Base-by-base conservation (phyloP, 2,113 vertebrate species). In the Hippocampus guttulatus region DNA sequence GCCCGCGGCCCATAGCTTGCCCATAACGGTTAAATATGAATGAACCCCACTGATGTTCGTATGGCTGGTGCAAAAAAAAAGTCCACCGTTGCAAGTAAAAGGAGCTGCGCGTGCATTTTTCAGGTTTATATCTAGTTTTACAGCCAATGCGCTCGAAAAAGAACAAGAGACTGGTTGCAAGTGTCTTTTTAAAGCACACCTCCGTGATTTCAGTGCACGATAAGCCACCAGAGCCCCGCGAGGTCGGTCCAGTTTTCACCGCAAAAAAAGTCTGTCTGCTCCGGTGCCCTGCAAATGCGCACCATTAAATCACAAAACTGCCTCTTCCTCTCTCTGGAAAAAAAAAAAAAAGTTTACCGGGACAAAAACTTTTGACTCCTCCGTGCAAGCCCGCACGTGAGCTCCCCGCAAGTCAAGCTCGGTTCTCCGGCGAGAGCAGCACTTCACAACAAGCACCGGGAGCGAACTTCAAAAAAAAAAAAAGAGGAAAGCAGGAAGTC, bases 291-390 rank as follows among this genome's bases (percentile, higher is more conserved):
- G 27, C 58, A 61, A 61, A 61, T 33, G 8, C 27, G 25, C 27
- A 61, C 15, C 27, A 18, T 30, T 30, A 25, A 16, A 15, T 8
- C 7, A 0, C 27, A 61, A 61, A 30, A 61, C 27, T 3, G 27
- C 12, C 8, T 54, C 52, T 21, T 21, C 52, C 21, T 14, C 52
- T 54, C 52, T n/a, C 7, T 18, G 27, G 5, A 33, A 33, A 33
- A 38, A 38, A 38, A 33, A 33, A 38, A 38, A 61, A 61, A 61
- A 61, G 58, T 61, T 61, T 30, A 30, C 25, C 58, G 58, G 58
- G 58, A 61, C 58, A 30, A 61, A 61, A 61, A 61, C 58, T 61
- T 61, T 61, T 8, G 27, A 61, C 15, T 61, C 58, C 58, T 61
- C 58, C 57, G 57, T 61, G 58, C 58, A 25, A 14, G 5, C 15